Conservation (phyloP, 2,113 vertebrate genomes). For the Malurus elegans region DNA sequence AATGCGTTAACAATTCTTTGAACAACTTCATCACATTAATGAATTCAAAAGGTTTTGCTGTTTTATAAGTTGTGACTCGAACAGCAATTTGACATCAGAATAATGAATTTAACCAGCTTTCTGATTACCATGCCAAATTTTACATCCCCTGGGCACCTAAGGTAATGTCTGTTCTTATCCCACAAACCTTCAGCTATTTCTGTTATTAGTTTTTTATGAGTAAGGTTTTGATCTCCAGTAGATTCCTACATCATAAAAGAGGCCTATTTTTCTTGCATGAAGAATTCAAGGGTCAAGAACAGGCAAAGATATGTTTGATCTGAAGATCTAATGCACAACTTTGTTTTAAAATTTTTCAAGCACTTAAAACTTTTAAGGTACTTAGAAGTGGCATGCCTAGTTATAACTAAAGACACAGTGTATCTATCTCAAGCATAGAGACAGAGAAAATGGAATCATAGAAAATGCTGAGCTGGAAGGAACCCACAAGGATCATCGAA, state of each 20-base stretch:
- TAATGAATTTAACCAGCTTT: neutral
- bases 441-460: neutral
- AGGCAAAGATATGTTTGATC: neutral
- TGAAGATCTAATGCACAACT: neutral
- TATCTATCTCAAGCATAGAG: neutral
- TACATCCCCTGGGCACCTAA: neutral
- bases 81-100: neutral
- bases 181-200: neutral
- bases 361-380: neutral
- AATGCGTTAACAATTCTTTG: neutral
- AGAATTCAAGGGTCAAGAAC: neutral
- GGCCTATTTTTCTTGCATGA: neutral
- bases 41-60: neutral
- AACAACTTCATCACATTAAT: neutral
- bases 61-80: neutral
- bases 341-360: neutral
- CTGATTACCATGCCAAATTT: neutral
- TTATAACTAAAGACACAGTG: neutral
- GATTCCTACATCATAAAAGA: neutral
- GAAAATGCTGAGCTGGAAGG: fast-evolving
- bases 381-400: neutral
- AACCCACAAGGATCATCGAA: no score
- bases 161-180: neutral
- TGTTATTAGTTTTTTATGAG: neutral
- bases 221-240: neutral